A percentile compares a stretch with the other conserved stretches of the same genome.
Conservation (phyloP, 2,113 vertebrate genomes). For the Pelecanus crispus region DNA sequence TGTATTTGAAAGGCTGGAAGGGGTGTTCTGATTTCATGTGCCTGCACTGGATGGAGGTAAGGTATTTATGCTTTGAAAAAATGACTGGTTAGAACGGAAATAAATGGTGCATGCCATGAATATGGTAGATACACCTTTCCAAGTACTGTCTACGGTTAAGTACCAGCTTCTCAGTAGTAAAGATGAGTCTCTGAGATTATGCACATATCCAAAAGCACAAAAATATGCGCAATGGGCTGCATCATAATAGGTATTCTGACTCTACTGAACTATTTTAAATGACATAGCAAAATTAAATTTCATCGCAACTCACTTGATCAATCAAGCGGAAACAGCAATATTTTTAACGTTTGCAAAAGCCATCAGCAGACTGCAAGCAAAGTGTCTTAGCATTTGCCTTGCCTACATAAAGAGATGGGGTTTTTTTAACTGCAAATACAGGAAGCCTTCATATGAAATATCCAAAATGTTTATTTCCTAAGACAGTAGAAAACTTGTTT, state of each 20-base stretch:
- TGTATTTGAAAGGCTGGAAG: background rate
- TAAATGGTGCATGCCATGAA: background rate
- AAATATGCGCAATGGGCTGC: background rate
- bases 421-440: slow-evolving; percentile 3
- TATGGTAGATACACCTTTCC: background rate
- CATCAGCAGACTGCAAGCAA: background rate
- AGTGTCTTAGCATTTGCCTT: slow-evolving; percentile 6
- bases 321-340: slow-evolving; percentile 34
- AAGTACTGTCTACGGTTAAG: background rate
- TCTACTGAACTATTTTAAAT: slow-evolving; percentile 7
- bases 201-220: background rate
- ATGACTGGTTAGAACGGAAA: background rate
- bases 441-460: slow-evolving; percentile 9
- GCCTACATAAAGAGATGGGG: background rate
- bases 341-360: slow-evolving; percentile 8
- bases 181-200: background rate
- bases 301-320: slow-evolving; percentile 36
- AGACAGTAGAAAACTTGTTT: background rate
- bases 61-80: background rate
- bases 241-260: background rate
- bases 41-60: background rate
- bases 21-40: background rate
- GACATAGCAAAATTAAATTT: slow-evolving; percentile 12
- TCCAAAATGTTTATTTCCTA: background rate
- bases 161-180: background rate